A percentile compares a stretch with the other conserved stretches of the same genome.
phyloP scores from a whole-genome alignment of 2,888 invertebrate genomes.

The Microplitis deprimator region DNA sequence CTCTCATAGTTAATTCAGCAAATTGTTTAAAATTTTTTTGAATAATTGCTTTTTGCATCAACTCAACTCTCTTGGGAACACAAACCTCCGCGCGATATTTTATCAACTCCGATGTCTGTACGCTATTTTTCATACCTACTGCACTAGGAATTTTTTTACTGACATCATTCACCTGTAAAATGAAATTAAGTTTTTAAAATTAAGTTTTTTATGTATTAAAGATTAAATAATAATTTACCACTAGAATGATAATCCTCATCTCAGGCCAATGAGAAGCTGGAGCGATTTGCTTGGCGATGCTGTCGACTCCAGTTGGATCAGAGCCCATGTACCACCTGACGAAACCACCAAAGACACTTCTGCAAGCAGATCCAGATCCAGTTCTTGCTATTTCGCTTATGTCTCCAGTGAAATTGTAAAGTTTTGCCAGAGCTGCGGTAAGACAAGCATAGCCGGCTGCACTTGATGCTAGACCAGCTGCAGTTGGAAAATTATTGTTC shows the following conservation, averaged over 20 bases:
- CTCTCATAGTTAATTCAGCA: conserved; percentile 96
- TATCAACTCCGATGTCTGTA: conserved; percentile 87
- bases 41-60: conserved; percentile 78
- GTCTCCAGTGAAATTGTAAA: conserved; percentile 82
- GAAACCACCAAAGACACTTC: conserved; percentile 95
- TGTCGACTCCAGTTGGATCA: conserved; percentile 80
- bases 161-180: conserved; percentile 76
- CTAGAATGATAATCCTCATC: conserved; percentile 89
- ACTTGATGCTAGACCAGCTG: conserved; percentile 97
- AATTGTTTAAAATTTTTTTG: conserved; percentile 85
- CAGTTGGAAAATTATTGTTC: conserved; percentile 98
- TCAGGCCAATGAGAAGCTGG: conserved; percentile 89
- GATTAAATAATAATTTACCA: conserved; percentile 74
- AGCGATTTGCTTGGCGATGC: conserved; percentile 82
- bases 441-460: conserved; percentile 98
- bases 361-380: conserved; percentile 96
- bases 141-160: conserved; percentile 91
- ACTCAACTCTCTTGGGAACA: conserved; percentile 81
- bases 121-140: conserved; percentile 87
- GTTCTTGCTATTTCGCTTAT: conserved; percentile 85
- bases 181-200: conserved; percentile 17
- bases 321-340: conserved; percentile 90
- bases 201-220: neutral
- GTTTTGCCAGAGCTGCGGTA: conserved; percentile 77
- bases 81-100: conserved; percentile 80